Evolutionary conservation across 2,113 vertebrate genomes (phyloP).

Genomic region (Phrynosoma blainvillii): DNA sequence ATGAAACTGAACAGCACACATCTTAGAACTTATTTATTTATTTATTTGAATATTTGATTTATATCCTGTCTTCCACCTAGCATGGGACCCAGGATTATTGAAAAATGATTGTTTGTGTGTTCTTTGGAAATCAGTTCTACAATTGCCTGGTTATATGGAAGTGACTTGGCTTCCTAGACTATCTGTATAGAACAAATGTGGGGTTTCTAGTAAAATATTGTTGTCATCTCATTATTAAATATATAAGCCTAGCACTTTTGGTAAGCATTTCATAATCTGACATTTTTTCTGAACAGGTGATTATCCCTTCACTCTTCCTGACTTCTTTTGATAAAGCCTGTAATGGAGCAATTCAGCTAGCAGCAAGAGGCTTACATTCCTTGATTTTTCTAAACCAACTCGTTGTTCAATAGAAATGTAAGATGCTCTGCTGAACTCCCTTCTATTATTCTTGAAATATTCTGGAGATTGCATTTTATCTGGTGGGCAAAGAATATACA

Average conservation of each 20-base stretch:
- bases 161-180: neutral
- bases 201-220: neutral
- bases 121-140: too few species aligned
- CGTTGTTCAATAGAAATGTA: neutral
- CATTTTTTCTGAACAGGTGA: neutral
- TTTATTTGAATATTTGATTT: too few species aligned
- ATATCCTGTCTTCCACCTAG: too few species aligned
- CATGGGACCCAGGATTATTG: too few species aligned
- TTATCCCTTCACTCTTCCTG: conserved; percentile 33
- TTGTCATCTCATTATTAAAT: conserved; percentile 10
- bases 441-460: neutral
- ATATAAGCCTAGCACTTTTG: neutral
- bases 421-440: neutral
- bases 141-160: neutral
- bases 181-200: neutral
- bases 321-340: conserved; percentile 3
- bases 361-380: neutral
- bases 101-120: too few species aligned
- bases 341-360: conserved; percentile 40
- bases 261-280: neutral
- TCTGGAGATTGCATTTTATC: neutral
- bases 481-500: neutral
- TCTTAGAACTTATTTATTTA: too few species aligned
- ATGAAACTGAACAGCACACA: too few species aligned
- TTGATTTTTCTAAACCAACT: conserved; percentile 21